phyloP scores from a whole-genome alignment of 2,113 vertebrate genomes.

The Entosphenus tridentatus region DNA sequence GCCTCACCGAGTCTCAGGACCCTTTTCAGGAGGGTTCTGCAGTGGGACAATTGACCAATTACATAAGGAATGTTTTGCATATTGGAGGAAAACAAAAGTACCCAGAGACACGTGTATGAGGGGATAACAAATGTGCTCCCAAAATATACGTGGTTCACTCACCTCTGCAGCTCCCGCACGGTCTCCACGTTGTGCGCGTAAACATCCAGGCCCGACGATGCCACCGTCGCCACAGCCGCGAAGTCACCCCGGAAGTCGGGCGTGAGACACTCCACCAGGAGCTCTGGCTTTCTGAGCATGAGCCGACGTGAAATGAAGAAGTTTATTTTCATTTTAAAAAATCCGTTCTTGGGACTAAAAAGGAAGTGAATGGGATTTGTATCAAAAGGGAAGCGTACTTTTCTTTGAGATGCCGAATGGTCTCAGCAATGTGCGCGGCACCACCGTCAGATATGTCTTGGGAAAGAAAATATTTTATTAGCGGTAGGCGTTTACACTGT shows the following conservation, averaged over 20 bases:
- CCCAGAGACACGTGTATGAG: no score
- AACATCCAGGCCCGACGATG: conserved; percentile 61
- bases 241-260: conserved; percentile 81
- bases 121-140: no score
- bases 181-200: conserved; percentile 92
- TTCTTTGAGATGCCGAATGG: conserved; percentile 55
- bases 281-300: conserved; percentile 32
- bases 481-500: no score
- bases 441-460: conserved; percentile 71
- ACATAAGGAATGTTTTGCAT: no score
- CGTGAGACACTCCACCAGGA: conserved; percentile 82
- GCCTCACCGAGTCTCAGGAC: no score
- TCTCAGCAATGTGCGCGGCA: conserved; percentile 64
- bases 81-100: no score
- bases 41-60: no score
- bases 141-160: neutral
- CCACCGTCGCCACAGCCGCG: conserved; percentile 45
- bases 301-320: no score
- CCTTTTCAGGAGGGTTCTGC: no score
- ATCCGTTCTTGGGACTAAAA: no score
- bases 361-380: no score
- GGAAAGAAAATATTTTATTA: conserved; percentile 11
- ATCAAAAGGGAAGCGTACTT: conserved; percentile 25
- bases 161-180: conserved; percentile 69
- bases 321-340: no score